Percentiles rank a stretch among this genome's conserved stretches.
Conservation (phyloP, 30 jellyfish, hydroid and myxozoan genomes). For the Hydractinia echinata region DNA sequence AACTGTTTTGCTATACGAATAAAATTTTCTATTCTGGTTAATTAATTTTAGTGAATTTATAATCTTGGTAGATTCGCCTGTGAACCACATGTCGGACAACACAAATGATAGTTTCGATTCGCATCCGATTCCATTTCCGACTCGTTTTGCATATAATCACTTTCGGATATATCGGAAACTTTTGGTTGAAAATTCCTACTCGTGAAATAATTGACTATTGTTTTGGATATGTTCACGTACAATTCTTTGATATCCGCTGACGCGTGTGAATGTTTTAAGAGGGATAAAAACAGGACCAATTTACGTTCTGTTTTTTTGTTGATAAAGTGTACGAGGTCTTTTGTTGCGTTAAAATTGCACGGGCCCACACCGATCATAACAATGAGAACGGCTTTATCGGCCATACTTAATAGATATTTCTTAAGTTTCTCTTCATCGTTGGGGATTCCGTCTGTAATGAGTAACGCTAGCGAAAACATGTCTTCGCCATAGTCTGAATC, state of each 20-base stretch:
- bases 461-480: conserved; percentile 30
- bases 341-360: conserved; percentile 1
- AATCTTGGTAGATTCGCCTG: neutral
- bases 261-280: neutral
- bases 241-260: neutral
- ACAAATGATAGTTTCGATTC: neutral
- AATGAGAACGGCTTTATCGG: neutral
- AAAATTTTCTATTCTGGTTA: too few species aligned
- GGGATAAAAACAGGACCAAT: conserved; percentile 6
- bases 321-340: neutral
- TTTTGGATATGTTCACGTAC: conserved; percentile 4
- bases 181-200: neutral
- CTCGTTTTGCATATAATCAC: neutral
- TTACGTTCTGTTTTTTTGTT: conserved; percentile 7
- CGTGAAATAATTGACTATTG: conserved; percentile 9
- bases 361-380: conserved; percentile 20
- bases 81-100: conserved; percentile 7
- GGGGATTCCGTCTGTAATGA: conserved; percentile 65
- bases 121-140: neutral
- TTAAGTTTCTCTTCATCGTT: conserved; percentile 61
- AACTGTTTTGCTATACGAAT: too few species aligned
- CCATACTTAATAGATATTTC: neutral
- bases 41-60: too few species aligned
- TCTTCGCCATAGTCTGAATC: neutral
- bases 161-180: neutral